phyloP scores from a whole-genome alignment of 2,797 vertebrate species.

The Typhlichthys eigenmanni region DNA sequence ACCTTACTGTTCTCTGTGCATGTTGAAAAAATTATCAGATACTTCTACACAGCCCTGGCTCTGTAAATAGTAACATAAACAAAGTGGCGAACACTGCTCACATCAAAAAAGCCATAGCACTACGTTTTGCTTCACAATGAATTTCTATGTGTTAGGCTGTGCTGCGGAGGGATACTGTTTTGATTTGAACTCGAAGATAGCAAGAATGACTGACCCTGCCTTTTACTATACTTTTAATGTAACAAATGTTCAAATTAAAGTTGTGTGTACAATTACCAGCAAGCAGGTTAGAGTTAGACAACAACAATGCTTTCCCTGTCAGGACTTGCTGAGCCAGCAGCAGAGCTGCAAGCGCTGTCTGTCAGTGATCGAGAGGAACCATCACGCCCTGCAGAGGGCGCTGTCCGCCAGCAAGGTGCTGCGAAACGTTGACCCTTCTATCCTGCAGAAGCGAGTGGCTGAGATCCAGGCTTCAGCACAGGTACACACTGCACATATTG shows the following conservation, averaged over 20 bases:
- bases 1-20: too few relatives aligned
- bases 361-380: constrained; percentile 87
- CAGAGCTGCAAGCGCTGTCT: constrained; percentile 91
- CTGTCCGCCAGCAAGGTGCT: constrained; percentile 81
- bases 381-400: constrained; percentile 83
- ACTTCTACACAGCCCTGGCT: too few relatives aligned
- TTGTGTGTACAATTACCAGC: not conserved
- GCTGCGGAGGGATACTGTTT: too few relatives aligned
- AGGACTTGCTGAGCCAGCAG: constrained; percentile 91
- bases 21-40: too few relatives aligned
- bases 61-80: too few relatives aligned
- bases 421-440: constrained; percentile 82
- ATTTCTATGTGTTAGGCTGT: too few relatives aligned
- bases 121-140: too few relatives aligned
- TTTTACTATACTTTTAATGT: not conserved
- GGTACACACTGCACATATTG: constrained; percentile 68
- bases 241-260: too few relatives aligned
- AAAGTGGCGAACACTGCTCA: too few relatives aligned
- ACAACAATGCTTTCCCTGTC: constrained; percentile 10
- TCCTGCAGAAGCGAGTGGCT: constrained; percentile 86
- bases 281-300: not conserved
- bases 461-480: constrained; percentile 88
- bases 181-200: too few relatives aligned
- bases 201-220: too few relatives aligned
- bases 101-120: too few relatives aligned